Base-by-base conservation (phyloP, 2,113 vertebrate genomes). In the Apistogramma diplotaenia region DNA sequence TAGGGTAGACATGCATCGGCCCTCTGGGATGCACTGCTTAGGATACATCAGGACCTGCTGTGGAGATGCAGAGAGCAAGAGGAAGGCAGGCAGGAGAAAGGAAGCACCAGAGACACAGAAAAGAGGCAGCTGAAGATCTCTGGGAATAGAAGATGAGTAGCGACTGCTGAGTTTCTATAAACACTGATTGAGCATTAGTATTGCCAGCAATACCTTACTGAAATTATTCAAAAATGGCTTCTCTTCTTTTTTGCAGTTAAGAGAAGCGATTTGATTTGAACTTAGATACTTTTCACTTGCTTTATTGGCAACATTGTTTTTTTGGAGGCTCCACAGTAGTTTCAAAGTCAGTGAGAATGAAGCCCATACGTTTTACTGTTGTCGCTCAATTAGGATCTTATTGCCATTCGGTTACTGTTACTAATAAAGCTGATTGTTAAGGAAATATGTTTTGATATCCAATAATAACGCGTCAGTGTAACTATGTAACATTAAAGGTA, bases 21-120 rank as follows among this genome's bases (percentile, higher is more conserved):
- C 85, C 70, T 78, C 83, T 78, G 87, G 84, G 90, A 91, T 46
- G 46, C 43, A 54, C 51, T 16, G 81, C 84, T 89, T 79, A 85
- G 85, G 72, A 89, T 84, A 73, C 74, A 83, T 59, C 25, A 59
- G 16, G 23, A 78, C 29, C 27, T 59, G 29, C 46, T 62, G 57
- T 40, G 61, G 53, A 74, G 72, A 73, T 10, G 74, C 35, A 21
- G 65, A 70, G 62, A 79, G 70, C 81, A 84, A 83, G 46, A 56
- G 77, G 72, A 73, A 76, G 62, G 56, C 23, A 60, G 27, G 57
- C 5, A 59, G 51, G 23, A 81, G 35, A 46, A 31, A 83, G 74
- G 74, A 54, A 40, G 74, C 35, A 62, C 16, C 37, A 55, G 59
- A 82, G 72, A n/a, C 77, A n/a, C 77, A 57, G 25, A 59, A 23